Base-by-base conservation (phyloP, 92 coral and sea anemone species). In the Nematostella vectensis region DNA sequence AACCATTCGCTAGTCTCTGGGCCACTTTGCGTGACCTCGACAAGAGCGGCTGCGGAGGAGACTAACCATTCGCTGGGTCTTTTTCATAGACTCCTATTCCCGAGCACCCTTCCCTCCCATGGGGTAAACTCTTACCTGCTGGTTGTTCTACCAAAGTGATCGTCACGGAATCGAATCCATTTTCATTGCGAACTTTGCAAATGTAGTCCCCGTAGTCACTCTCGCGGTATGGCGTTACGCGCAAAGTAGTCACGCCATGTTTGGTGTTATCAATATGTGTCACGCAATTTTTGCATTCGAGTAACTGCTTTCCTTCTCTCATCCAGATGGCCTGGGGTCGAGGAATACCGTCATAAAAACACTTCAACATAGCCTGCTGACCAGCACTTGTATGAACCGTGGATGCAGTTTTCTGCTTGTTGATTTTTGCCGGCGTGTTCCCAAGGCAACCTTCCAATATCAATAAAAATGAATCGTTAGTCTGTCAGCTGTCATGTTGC, bases 191-290 rank as follows among this genome's bases (percentile, higher is more conserved):
- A 17, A 66, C 88, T 47, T 63, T 82, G 44, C 95, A 85, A 19
- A 49, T 67, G 43, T 85, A 85, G 26, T 70, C 70, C 16, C 94
- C 94, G 47, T 74, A 85, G 52, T 85, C 94, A 23, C 65, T 48
- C 36, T 66, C 66, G 26, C 78, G 74, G 47, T 61, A 85, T 3
- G 94, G 88, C 31, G 83, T 85, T 66, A 85, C 86, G 29, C 69
- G 73, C 55, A 85, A 61, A 62, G 59, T 61, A 50, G 83, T 68
- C 59, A 57, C 44, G 33, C 75, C 65, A 36, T 65, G 62, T 47
- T 65, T 43, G 1, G 47, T 24, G 65, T 82, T 62, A 36, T 70
- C 68, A 18, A 79, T 76, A 55, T 62, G 54, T 58, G 77, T 69
- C 27, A 85, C 79, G 44, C 94, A 85, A 31, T 57, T 57, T 33